Evolutionary conservation across 2,888 invertebrate genomes (phyloP), one percentile per base, ranked within the genome.

Genomic region (Drosophila multiciliata): DNA sequence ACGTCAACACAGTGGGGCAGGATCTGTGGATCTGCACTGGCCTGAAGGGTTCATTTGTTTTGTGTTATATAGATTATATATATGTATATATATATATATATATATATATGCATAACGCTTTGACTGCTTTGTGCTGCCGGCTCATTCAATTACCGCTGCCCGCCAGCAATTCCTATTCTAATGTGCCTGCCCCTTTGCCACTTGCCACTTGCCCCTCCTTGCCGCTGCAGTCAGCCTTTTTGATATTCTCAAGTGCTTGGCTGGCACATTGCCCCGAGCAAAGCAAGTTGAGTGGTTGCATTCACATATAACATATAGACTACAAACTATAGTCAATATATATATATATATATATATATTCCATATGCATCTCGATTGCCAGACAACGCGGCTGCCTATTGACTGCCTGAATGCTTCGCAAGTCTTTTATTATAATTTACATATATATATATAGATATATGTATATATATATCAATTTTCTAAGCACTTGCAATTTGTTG

Each of bases 121-220:
- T 82, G 71, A 70, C 66, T 75, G 67, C 79, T 82, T 76, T 76
- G 63, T 79, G 79, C 70, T 82, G 70, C 66, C 74, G 68, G 73
- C 63, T 83, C 85, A 87, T 87, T 87, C 85, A 85, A 85, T 85
- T 85, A 85, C 85, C 85, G 81, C 81, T 87, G 80, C 79, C 83
- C 76, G 74, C 58, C 73, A 81, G 83, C 85, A 65, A 70, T 79
- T 78, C 42, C 71, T 61, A 75, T 83, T 77, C 81, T 75, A 81
- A 76, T 85, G 75, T 60, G 50, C n/a, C 40, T 60, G 50, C n/a
- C 40, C 38, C 11, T 29, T 0, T 23, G 23, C 45, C 40, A 5
- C 54, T 23, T 23, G 12, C 26, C 61, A 7, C 48, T 9, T 60
- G 50, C n/a, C 38, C 35, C 11, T 0, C 8, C 54, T 23, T 23